These are phyloP conservation scores for Microctonus aethiopoides DNA, from an alignment of 2,888 invertebrate species.

Conservation along the genomic window DNA sequence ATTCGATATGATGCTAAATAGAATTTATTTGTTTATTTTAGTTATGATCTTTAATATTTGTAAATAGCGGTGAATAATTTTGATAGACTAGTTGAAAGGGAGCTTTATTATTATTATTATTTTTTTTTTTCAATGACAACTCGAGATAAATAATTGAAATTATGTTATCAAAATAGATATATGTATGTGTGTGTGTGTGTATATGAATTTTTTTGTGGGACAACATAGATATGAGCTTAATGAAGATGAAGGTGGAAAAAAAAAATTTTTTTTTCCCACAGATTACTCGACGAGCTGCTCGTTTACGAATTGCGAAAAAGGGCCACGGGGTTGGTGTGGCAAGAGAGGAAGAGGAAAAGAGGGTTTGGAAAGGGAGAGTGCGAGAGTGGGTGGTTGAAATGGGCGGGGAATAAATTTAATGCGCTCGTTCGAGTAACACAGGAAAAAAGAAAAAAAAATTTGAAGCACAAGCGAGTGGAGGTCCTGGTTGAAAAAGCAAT, in stretches of 20 bases:
- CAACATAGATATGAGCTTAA: not conserved
- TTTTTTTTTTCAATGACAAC: not conserved
- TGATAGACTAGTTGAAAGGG: too few species aligned
- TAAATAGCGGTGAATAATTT: too few species aligned
- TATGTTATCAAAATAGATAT: too few species aligned
- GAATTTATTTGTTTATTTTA: too few species aligned
- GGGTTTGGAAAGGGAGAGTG: not conserved
- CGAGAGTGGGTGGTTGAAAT: too few species aligned
- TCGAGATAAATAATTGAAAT: too few species aligned
- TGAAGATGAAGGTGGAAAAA: not conserved
- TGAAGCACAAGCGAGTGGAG: not conserved
- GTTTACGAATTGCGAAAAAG: not conserved
- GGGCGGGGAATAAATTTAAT: slow-evolving; percentile 13
- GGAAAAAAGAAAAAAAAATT: not conserved
- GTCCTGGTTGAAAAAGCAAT: slow-evolving; percentile 35
- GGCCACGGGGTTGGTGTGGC: not conserved
- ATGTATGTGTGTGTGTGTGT: too few species aligned
- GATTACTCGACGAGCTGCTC: not conserved
- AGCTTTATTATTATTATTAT: too few species aligned
- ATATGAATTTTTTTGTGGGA: too few species aligned
- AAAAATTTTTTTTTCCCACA: not conserved
- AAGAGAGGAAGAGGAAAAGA: not conserved
- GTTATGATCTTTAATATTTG: too few species aligned
- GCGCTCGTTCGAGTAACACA: slow-evolving; percentile 18
- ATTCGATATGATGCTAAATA: too few species aligned